Conservation (phyloP, 2,888 invertebrate genomes). For the Suillia variegata region DNA sequence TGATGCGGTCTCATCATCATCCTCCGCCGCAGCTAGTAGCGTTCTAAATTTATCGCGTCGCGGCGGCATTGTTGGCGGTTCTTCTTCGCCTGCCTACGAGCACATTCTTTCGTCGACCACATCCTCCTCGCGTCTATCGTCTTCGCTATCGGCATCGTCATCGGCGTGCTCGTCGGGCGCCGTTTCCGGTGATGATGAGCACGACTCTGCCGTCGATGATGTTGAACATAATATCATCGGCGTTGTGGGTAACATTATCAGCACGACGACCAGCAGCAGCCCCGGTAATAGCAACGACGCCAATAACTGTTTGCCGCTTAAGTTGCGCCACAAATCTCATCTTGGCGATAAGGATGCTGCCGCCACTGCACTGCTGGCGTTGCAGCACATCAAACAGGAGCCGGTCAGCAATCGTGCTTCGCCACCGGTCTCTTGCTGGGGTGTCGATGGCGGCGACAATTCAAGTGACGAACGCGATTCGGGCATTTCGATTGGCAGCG, state of each 20-base stretch:
- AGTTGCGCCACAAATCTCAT: slow-evolving; percentile 89
- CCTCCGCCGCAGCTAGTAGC: slow-evolving; percentile 51
- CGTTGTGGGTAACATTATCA: slow-evolving; percentile 24
- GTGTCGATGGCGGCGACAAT: slow-evolving; percentile 79
- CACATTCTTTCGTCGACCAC: slow-evolving; percentile 69
- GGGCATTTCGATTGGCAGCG: slow-evolving; percentile 76
- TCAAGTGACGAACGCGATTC: slow-evolving; percentile 90
- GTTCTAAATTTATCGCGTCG: slow-evolving; percentile 76
- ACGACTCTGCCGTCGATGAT: slow-evolving; percentile 60
- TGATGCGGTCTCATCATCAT: slow-evolving; percentile 46
- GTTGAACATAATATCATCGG: slow-evolving; percentile 26
- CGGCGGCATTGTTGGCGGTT: no score
- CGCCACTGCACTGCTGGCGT: slow-evolving; percentile 77
- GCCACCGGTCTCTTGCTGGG: slow-evolving; percentile 81
- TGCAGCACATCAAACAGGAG: slow-evolving; percentile 87
- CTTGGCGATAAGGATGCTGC: slow-evolving; percentile 89
- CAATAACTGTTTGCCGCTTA: slow-evolving; percentile 84
- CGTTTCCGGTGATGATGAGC: slow-evolving; percentile 63
- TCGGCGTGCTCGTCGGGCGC: slow-evolving; percentile 70
- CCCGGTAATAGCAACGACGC: slow-evolving; percentile 62
- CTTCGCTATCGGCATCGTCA: slow-evolving; percentile 44
- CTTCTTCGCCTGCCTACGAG: slow-evolving; percentile 79
- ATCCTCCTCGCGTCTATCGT: slow-evolving; percentile 69
- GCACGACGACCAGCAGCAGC: slow-evolving; percentile 47
- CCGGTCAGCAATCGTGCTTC: slow-evolving; percentile 72